Conservation (phyloP, 2,113 vertebrate species). For the Odontesthes bonariensis region DNA sequence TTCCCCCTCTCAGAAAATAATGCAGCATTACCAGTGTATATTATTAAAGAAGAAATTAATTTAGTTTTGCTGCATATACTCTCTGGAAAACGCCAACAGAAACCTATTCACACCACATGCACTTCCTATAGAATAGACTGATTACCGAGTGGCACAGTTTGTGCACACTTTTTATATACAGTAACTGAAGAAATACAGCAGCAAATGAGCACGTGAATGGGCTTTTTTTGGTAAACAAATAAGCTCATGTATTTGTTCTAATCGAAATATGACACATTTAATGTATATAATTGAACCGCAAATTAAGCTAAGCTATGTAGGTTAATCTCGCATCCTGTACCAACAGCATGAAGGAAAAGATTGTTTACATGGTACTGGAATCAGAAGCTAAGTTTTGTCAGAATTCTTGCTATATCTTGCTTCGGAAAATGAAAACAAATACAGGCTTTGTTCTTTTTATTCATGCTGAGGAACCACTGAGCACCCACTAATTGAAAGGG, state of each 20-base stretch:
- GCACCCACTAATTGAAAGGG: not conserved
- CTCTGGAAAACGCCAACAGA: conserved; percentile 8
- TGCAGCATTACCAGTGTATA: not conserved
- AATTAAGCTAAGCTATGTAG: not conserved
- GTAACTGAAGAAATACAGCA: not conserved
- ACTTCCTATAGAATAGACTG: conserved; percentile 1
- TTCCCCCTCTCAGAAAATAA: conserved; percentile 23
- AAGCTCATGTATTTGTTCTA: not conserved
- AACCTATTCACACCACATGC: not conserved
- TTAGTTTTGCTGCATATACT: conserved; percentile 26
- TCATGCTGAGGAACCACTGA: not conserved
- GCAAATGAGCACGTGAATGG: too few relatives aligned
- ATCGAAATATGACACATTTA: not conserved
- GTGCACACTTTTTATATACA: conserved; percentile 11
- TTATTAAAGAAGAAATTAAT: not conserved
- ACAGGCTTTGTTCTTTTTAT: not conserved
- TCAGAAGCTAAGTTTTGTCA: not conserved
- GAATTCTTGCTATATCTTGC: too few relatives aligned
- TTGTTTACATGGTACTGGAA: conserved; percentile 6
- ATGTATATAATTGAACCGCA: conserved; percentile 9
- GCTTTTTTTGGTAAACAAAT: too few relatives aligned
- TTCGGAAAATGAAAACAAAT: not conserved
- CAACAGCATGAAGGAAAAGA: not conserved
- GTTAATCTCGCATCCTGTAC: not conserved
- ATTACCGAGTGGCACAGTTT: conserved; percentile 15